These are phyloP conservation scores for Trichopria drosophilae DNA, from an alignment of 2,888 invertebrate genomes.

Conservation along the genomic window DNA sequence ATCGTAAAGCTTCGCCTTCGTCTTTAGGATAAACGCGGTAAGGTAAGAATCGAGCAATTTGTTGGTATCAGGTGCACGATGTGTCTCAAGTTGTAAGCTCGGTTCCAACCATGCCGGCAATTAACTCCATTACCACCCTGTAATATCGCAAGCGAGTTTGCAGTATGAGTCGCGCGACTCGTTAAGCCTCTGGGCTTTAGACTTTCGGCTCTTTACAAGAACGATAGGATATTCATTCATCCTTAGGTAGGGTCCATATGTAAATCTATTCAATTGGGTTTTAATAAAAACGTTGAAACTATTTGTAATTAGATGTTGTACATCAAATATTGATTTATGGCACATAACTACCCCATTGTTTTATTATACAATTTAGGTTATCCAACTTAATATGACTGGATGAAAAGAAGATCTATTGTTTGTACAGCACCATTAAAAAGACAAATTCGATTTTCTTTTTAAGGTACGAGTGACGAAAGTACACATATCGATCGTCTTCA, in stretches of 20 bases:
- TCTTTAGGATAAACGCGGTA: slow-evolving; percentile 43
- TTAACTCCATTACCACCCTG: slow-evolving; percentile 59
- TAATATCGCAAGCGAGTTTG: slow-evolving; percentile 49
- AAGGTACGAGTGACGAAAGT: too few relatives aligned
- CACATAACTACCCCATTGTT: too few relatives aligned
- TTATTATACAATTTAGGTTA: too few relatives aligned
- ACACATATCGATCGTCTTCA: too few relatives aligned
- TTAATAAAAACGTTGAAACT: too few relatives aligned
- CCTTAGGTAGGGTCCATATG: background rate
- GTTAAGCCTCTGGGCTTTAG: slow-evolving; percentile 54
- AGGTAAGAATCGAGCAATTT: slow-evolving; percentile 51
- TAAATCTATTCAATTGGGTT: background rate
- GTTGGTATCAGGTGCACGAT: slow-evolving; percentile 57
- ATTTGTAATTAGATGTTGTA: too few relatives aligned
- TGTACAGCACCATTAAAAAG: too few relatives aligned
- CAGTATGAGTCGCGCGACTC: slow-evolving; percentile 47
- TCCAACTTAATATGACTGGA: too few relatives aligned
- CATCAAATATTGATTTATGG: too few relatives aligned
- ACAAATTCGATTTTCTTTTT: too few relatives aligned
- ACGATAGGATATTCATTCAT: slow-evolving; percentile 34
- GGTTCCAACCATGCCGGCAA: slow-evolving; percentile 51
- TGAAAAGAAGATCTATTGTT: too few relatives aligned
- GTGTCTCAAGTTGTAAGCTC: slow-evolving; percentile 57
- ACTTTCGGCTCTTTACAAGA: slow-evolving; percentile 36
- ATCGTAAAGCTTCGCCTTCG: slow-evolving; percentile 25